Conservation (phyloP, 2,888 invertebrate species). For the Pyrochroa serraticornis region DNA sequence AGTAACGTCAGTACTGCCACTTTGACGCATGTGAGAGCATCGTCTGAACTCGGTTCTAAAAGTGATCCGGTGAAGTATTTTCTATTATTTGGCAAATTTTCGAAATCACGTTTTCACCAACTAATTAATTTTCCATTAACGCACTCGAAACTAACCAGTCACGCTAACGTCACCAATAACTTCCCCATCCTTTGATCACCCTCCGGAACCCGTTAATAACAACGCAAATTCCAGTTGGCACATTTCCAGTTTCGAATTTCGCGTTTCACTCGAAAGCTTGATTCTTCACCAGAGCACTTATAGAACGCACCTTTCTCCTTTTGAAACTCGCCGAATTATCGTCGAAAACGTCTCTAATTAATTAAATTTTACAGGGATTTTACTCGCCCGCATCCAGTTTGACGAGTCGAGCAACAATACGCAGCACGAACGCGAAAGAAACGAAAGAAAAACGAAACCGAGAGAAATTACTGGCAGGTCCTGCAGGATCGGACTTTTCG, state of each 20-base stretch:
- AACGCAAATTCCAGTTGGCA: slow-evolving; percentile 1
- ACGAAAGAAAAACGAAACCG: slow-evolving; percentile 81
- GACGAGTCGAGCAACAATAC: slow-evolving; percentile 69
- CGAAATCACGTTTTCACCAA: slow-evolving; percentile 9
- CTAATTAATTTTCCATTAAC: not conserved
- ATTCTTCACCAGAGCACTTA: slow-evolving; percentile 50
- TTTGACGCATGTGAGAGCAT: slow-evolving; percentile 67
- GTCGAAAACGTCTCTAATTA: not conserved
- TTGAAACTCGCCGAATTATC: not conserved
- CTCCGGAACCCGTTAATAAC: slow-evolving; percentile 1
- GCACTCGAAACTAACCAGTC: not conserved
- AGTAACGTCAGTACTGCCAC: slow-evolving; percentile 65
- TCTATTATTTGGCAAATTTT: slow-evolving; percentile 2
- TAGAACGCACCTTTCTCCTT: slow-evolving; percentile 35
- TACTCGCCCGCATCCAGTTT: slow-evolving; percentile 74
- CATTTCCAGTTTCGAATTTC: not conserved
- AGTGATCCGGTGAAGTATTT: slow-evolving; percentile 56
- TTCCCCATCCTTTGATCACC: not conserved
- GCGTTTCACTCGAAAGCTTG: not conserved
- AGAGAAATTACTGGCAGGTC: slow-evolving; percentile 68
- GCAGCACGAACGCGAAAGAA: slow-evolving; percentile 72
- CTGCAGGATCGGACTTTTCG: slow-evolving; percentile 77
- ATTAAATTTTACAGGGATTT: slow-evolving; percentile 64
- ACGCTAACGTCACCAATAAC: not conserved
- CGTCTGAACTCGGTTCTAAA: slow-evolving; percentile 50